phyloP scores from a whole-genome alignment of 2,888 invertebrate species.

The Calliopum simillimum region DNA sequence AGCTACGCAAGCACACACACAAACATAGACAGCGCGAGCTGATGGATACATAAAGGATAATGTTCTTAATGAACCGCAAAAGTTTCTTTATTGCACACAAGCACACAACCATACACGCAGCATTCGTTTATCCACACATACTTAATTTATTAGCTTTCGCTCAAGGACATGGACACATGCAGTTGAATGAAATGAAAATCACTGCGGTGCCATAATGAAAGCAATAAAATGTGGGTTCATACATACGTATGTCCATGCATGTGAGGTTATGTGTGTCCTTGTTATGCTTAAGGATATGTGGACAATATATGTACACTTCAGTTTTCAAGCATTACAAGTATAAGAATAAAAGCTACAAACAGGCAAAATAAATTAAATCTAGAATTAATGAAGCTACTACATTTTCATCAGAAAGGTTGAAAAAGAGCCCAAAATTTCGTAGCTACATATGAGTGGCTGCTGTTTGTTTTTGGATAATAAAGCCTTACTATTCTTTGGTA shows the following conservation, averaged over 20 bases:
- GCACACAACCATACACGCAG: conserved; percentile 1
- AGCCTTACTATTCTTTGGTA: not conserved
- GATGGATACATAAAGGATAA: conserved; percentile 11
- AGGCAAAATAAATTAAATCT: conserved; percentile 26
- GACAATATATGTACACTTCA: not conserved
- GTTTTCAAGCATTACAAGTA: conserved; percentile 4
- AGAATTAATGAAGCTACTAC: conserved; percentile 7
- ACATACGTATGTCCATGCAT: not conserved
- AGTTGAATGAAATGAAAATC: conserved; percentile 35
- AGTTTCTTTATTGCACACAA: conserved; percentile 11
- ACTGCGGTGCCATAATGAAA: conserved; percentile 45
- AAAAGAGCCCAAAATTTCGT: not conserved
- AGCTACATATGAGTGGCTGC: not conserved
- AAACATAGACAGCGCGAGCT: not conserved
- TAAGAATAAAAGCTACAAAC: not conserved
- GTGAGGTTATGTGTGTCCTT: not conserved
- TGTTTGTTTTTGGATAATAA: conserved; percentile 23
- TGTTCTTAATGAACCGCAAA: conserved; percentile 28
- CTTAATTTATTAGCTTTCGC: conserved; percentile 29
- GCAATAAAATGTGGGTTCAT: conserved; percentile 38
- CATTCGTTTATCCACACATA: not conserved
- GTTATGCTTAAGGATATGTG: not conserved
- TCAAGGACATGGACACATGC: conserved; percentile 8
- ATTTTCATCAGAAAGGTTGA: not conserved
- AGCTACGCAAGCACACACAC: conserved; percentile 14